These are phyloP conservation scores for Pemphredon lugubris DNA, from an alignment of 2,888 invertebrate species.

Conservation along the genomic window DNA sequence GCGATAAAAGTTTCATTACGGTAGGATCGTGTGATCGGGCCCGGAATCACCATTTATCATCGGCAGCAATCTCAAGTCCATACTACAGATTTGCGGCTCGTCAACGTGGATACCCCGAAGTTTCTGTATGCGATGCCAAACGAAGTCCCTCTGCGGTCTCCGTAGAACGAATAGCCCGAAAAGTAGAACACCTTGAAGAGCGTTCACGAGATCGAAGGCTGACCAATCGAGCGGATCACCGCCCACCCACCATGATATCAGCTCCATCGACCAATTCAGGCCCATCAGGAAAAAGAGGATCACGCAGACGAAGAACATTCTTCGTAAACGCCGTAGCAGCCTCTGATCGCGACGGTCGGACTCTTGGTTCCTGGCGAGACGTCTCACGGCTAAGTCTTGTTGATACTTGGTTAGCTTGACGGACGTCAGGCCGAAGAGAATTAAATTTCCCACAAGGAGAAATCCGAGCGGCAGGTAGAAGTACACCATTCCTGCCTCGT, in stretches of 20 bases:
- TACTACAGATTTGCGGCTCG: constrained; percentile 68
- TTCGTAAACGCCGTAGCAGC: constrained; percentile 77
- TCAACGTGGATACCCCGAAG: constrained; percentile 63
- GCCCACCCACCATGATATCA: constrained; percentile 85
- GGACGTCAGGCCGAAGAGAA: constrained; percentile 83
- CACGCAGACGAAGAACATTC: constrained; percentile 83
- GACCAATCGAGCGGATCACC: constrained; percentile 83
- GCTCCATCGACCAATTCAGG: constrained; percentile 87
- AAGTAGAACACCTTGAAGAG: constrained; percentile 87
- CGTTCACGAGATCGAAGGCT: constrained; percentile 87
- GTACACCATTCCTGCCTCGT: constrained; percentile 84
- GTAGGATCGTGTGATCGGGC: constrained; percentile 57
- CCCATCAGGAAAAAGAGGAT: constrained; percentile 86
- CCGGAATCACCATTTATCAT: constrained; percentile 65
- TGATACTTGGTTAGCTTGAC: constrained; percentile 81
- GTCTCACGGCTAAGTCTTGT: constrained; percentile 82
- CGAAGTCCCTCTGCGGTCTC: constrained; percentile 70
- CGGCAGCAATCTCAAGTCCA: constrained; percentile 71
- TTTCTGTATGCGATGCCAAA: constrained; percentile 74
- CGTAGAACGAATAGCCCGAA: constrained; percentile 85
- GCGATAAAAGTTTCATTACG: too few species aligned
- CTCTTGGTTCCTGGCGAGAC: constrained; percentile 74
- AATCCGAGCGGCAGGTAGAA: constrained; percentile 85
- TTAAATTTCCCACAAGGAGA: constrained; percentile 82
- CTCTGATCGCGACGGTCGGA: constrained; percentile 73